These are phyloP conservation scores for Agrochola circellaris DNA, from an alignment of 2,888 invertebrate genomes.

Conservation along the genomic window DNA sequence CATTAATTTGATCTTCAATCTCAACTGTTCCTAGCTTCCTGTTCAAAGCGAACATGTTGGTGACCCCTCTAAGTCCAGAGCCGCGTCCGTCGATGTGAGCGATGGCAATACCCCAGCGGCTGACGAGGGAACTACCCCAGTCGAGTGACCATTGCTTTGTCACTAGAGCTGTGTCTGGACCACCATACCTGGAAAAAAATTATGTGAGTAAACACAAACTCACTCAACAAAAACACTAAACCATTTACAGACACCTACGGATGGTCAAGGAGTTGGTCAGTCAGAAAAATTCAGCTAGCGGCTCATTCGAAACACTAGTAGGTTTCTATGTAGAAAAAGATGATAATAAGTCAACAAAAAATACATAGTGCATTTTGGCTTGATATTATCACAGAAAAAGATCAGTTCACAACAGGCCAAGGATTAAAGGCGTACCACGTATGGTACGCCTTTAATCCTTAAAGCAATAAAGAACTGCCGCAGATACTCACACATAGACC, in stretches of 20 bases:
- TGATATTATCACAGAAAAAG: neutral
- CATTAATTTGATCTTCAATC: slow-evolving; percentile 97
- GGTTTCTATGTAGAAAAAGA: neutral
- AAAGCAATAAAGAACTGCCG: neutral
- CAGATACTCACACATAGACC: slow-evolving; percentile 94
- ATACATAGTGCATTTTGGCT: neutral
- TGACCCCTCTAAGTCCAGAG: slow-evolving; percentile 96
- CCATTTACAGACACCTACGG: no score
- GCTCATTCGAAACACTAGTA: neutral
- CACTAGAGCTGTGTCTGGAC: slow-evolving; percentile 97
- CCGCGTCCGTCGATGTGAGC: slow-evolving; percentile 98
- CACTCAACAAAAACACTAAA: neutral
- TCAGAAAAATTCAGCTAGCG: neutral
- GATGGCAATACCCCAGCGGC: slow-evolving; percentile 95
- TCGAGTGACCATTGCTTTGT: slow-evolving; percentile 95
- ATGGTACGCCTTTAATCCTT: no score
- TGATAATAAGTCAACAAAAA: neutral
- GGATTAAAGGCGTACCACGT: neutral
- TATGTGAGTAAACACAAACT: neutral
- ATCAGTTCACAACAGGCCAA: neutral
- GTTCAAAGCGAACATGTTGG: slow-evolving; percentile 95
- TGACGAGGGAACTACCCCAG: slow-evolving; percentile 97
- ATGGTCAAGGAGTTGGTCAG: neutral
- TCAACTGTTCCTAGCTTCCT: slow-evolving; percentile 96
- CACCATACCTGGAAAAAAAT: slow-evolving; percentile 94